phyloP scores from a whole-genome alignment of 2,888 invertebrate genomes.

The Ferrisia virgata region DNA sequence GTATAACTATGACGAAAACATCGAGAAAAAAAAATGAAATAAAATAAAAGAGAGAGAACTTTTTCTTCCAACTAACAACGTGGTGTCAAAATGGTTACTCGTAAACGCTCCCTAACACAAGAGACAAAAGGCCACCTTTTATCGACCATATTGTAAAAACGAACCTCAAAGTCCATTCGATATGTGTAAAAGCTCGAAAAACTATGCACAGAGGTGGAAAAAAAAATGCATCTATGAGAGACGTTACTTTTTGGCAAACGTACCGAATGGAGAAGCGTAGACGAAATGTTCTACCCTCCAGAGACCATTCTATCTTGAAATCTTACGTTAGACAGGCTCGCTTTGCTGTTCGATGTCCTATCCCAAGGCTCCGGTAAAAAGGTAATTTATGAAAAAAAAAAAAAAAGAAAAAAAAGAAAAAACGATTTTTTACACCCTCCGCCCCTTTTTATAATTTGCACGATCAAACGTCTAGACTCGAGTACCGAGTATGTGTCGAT shows the following conservation, averaged over 20 bases:
- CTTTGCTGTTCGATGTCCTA: constrained; percentile 27
- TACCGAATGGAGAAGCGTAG: background rate
- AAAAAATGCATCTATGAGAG: background rate
- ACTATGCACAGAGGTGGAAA: too few species aligned
- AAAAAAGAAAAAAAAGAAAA: too few species aligned
- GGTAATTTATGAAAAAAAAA: constrained; percentile 42
- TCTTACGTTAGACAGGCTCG: constrained; percentile 46
- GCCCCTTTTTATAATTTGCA: background rate
- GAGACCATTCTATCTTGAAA: constrained; percentile 48
- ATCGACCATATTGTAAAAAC: too few species aligned
- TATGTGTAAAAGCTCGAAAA: background rate
- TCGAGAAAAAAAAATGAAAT: too few species aligned
- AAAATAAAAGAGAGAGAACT: too few species aligned
- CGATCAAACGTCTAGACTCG: background rate
- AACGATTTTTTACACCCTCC: background rate
- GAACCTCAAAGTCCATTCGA: too few species aligned
- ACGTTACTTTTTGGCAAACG: constrained; percentile 25
- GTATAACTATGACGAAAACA: too few species aligned
- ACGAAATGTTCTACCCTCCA: constrained; percentile 19
- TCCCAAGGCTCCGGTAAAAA: constrained; percentile 43
- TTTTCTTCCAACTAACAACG: too few species aligned
- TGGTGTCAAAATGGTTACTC: background rate
- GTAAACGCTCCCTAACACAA: too few species aligned
- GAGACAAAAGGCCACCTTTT: too few species aligned
- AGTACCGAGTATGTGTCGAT: background rate